phyloP scores from a whole-genome alignment of 2,113 vertebrate species.

The Anoura caudifer region DNA sequence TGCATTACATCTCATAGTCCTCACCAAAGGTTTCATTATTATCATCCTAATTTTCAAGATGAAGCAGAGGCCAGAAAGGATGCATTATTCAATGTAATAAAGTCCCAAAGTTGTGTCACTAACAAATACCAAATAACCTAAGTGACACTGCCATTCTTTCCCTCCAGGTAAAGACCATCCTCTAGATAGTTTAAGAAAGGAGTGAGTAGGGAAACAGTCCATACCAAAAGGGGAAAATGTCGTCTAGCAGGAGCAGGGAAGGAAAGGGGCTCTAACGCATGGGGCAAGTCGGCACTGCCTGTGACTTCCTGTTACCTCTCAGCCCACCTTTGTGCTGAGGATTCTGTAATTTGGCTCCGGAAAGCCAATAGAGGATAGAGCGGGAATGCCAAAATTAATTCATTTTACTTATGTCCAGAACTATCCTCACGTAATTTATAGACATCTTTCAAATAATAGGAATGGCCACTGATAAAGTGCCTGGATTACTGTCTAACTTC shows the following conservation, averaged over 20 bases:
- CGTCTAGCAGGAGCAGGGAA: background rate
- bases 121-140: background rate
- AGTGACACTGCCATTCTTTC: no score
- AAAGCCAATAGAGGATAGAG: background rate
- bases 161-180: background rate
- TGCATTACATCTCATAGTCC: background rate
- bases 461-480: background rate
- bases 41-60: background rate
- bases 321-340: background rate
- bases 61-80: background rate
- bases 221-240: background rate
- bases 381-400: background rate
- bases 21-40: background rate
- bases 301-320: background rate
- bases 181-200: background rate
- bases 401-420: background rate
- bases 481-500: background rate
- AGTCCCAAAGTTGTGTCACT: background rate
- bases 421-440: background rate
- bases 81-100: background rate
- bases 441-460: background rate
- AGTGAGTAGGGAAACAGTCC: background rate
- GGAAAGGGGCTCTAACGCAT: background rate
- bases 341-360: background rate
- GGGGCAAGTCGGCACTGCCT: background rate